Evolutionary conservation across 2,113 vertebrate species (phyloP).

Genomic region (Saguinus midas): DNA sequence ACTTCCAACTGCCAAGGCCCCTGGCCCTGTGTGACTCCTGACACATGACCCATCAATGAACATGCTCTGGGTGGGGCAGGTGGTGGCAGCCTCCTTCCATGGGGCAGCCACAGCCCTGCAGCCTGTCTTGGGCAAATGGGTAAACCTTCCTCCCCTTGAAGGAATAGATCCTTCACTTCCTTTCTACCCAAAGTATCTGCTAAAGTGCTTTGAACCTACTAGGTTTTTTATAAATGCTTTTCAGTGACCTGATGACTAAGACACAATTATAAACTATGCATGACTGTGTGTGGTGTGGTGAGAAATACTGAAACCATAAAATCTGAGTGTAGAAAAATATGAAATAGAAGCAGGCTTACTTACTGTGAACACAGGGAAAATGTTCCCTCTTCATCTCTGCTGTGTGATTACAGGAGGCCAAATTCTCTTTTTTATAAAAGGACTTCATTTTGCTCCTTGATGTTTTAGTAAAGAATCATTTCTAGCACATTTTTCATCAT

Average conservation of each 20-base stretch:
- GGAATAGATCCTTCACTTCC: background rate
- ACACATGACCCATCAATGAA: fast-evolving
- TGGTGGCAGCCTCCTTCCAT: background rate
- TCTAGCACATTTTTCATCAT: background rate
- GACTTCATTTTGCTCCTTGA: background rate
- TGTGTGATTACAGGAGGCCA: background rate
- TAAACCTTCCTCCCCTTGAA: fast-evolving
- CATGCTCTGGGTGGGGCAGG: fast-evolving
- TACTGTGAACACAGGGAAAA: background rate
- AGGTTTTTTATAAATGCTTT: no score
- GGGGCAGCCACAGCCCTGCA: no score
- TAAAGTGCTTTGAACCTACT: background rate
- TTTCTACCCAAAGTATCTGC: background rate
- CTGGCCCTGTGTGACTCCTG: background rate
- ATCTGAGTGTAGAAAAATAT: fast-evolving
- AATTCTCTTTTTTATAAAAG: background rate
- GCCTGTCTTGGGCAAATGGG: fast-evolving
- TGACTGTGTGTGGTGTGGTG: background rate
- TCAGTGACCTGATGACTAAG: fast-evolving
- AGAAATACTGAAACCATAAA: background rate
- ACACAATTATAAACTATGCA: fast-evolving
- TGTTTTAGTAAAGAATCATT: background rate
- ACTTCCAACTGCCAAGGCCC: fast-evolving
- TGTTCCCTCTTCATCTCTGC: fast-evolving
- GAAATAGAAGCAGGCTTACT: fast-evolving